Conservation (phyloP, 2,888 invertebrate species). For the Mycalesis mineus region DNA sequence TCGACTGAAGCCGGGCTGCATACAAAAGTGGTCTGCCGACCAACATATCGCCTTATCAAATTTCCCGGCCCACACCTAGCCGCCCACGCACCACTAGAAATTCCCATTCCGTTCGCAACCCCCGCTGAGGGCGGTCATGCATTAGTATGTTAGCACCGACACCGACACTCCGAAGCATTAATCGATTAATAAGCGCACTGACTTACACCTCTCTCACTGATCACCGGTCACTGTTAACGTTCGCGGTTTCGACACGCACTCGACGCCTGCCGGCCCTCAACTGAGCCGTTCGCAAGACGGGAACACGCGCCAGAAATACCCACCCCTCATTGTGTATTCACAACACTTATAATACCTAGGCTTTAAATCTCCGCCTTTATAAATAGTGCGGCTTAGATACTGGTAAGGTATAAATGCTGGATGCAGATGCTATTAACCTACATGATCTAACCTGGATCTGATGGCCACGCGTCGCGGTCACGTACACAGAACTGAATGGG, state of each 20-base stretch:
- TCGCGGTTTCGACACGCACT: constrained; percentile 48
- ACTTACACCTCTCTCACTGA: constrained; percentile 60
- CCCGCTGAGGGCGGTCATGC: constrained; percentile 51
- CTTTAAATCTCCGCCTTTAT: constrained; percentile 65
- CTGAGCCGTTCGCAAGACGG: constrained; percentile 50
- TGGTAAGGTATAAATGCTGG: constrained; percentile 36
- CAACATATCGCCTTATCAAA: constrained; percentile 70
- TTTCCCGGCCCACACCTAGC: constrained; percentile 67
- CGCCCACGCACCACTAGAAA: constrained; percentile 49
- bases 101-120: constrained; percentile 37
- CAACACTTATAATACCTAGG: constrained; percentile 65
- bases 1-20: constrained; percentile 54
- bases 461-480: constrained; percentile 14
- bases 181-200: constrained; percentile 60
- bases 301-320: constrained; percentile 65
- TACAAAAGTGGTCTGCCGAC: constrained; percentile 71
- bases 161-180: constrained; percentile 54
- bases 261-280: constrained; percentile 55
- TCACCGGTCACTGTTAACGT: constrained; percentile 47
- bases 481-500: background rate
- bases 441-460: constrained; percentile 38
- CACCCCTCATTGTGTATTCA: constrained; percentile 65
- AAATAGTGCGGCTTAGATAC: constrained; percentile 44
- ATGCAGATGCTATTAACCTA: constrained; percentile 45
- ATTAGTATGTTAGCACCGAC: constrained; percentile 71